Base-by-base conservation (phyloP, 2,888 invertebrate species). In the Synergus laeviventris region DNA sequence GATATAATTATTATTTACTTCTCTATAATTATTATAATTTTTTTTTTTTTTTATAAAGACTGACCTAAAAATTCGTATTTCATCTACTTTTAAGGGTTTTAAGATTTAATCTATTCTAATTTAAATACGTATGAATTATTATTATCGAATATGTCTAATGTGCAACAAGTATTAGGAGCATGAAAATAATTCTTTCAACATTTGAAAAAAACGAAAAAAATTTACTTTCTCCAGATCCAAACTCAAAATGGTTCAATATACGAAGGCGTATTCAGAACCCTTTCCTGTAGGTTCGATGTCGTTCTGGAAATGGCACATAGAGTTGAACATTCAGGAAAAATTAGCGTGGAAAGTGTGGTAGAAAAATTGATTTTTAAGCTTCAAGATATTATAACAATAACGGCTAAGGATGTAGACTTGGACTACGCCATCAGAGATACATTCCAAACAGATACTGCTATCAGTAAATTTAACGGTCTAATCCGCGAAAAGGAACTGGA, bases 231-330 rank as follows among this genome's bases (percentile, higher is more conserved):
- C n/a, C 82, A 92, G 91, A 94, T 97, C 85, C 94, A 95, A 87
- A 95, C 97, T 75, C 95, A 95, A 89, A 96, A 97, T 84, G 97
- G 97, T 82, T 94, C 94, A 85, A 92, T 95, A 76, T 97, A 95
- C 93, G 97, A 98, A 92, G 98, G 98, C 31, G 94, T 98, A 80
- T 96, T 98, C 90, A 95, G 95, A 90, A 97, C 98, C 56, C 97
- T 97, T 91, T 97, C 97, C 83, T 94, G 95, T 86, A 94, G 95
- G 91, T 97, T 97, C 91, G 97, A 97, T 90, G 94, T 96, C 80
- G 97, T 97, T 79, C 91, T 98, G 90, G 97, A 97, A 92, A 94
- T 97, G 92, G 97, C 96, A 64, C 96, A 97, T 90, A 95, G 95
- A 89, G 94, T 96, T 77, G 95, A 95, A 85, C 93, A 93, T 81